Conservation (phyloP, 2,113 vertebrate species). For the Geococcyx californianus region DNA sequence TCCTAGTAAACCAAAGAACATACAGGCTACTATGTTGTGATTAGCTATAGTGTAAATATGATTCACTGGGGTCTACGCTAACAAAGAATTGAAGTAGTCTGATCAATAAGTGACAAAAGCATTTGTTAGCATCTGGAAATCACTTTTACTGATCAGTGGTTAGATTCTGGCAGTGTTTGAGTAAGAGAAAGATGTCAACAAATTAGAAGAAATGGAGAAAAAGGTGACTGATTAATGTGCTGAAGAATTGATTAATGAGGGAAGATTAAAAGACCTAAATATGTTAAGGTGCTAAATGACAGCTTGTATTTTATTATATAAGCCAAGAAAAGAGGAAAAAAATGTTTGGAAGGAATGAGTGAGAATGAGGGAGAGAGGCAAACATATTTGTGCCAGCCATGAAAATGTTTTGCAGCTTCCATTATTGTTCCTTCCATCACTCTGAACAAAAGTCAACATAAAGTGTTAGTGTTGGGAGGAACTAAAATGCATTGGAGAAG, state of each 20-base stretch:
- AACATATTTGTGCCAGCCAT: background rate
- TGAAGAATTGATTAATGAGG: background rate
- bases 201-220: constrained; percentile 8
- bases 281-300: background rate
- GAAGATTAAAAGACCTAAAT: background rate
- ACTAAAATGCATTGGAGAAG: background rate
- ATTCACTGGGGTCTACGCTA: background rate
- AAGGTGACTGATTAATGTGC: background rate
- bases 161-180: background rate
- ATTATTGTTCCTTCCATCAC: background rate
- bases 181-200: background rate
- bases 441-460: background rate
- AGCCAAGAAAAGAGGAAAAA: background rate
- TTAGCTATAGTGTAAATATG: background rate
- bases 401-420: background rate
- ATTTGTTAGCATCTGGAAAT: background rate
- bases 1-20: background rate
- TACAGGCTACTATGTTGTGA: background rate
- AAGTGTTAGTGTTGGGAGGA: background rate
- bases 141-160: background rate
- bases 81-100: background rate
- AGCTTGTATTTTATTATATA: background rate
- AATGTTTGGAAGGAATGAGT: background rate
- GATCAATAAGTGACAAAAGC: background rate
- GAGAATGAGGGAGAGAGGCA: background rate